Conservation (phyloP, 2,888 invertebrate genomes). For the Cheilosia vulpina region DNA sequence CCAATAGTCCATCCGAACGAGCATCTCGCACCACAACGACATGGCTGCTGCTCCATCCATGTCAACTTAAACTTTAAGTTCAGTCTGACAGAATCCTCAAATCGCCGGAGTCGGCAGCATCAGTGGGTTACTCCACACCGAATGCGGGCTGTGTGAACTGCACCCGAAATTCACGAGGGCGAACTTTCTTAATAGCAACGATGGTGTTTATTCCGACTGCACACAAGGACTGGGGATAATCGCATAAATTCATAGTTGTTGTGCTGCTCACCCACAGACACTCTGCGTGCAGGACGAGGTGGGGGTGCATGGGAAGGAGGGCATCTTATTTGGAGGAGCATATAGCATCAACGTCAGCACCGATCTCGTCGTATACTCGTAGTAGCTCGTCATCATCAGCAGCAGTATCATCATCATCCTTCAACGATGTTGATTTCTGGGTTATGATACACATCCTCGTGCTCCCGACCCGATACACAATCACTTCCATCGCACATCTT, state of each 20-base stretch:
- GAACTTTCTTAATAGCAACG: conserved; percentile 70
- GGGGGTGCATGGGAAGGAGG: not conserved
- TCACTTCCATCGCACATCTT: conserved; percentile 57
- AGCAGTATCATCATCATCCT: conserved; percentile 68
- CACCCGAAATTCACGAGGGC: conserved; percentile 60
- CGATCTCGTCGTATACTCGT: conserved; percentile 65
- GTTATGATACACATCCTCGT: conserved; percentile 71
- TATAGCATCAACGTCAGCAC: conserved; percentile 67
- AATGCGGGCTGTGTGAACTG: conserved; percentile 16
- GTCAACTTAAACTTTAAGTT: conserved; percentile 71
- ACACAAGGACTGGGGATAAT: conserved; percentile 52
- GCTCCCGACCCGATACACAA: conserved; percentile 48
- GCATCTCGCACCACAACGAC: conserved; percentile 31
- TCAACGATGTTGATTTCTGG: conserved; percentile 75
- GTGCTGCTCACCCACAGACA: conserved; percentile 50
- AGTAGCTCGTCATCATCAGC: conserved; percentile 65
- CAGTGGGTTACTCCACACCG: not conserved
- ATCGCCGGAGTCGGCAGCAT: conserved; percentile 38
- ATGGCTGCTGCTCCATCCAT: not conserved
- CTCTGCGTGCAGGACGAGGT: not conserved
- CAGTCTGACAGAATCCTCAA: conserved; percentile 42
- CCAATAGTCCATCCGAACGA: conserved; percentile 57
- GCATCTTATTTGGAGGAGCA: conserved; percentile 52
- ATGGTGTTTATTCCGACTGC: conserved; percentile 70
- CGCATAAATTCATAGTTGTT: conserved; percentile 64